Percentiles rank a stretch among this genome's conserved stretches.
These are phyloP conservation scores for Oceanites oceanicus DNA, from an alignment of 2,113 vertebrate species.

Conservation along the genomic window DNA sequence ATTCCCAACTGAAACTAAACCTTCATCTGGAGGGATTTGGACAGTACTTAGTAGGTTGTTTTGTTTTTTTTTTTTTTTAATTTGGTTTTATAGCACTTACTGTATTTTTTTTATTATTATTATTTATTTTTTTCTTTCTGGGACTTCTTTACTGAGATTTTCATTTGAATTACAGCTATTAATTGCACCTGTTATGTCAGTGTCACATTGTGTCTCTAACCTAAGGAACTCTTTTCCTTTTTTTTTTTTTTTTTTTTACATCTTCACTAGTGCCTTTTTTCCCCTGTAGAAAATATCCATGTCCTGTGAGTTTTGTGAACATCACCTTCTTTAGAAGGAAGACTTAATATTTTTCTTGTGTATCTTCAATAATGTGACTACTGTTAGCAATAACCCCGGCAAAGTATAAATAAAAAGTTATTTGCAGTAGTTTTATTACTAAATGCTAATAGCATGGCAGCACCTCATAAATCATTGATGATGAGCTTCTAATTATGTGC, in stretches of 20 bases:
- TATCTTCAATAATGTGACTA: not conserved
- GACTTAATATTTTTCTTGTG: not conserved
- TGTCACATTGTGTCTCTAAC: not conserved
- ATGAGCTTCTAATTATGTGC: slow-evolving; percentile 47
- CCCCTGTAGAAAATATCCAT: not conserved
- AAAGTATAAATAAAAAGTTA: not conserved
- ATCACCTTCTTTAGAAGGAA: not conserved
- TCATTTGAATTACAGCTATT: not conserved
- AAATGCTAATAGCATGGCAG: slow-evolving; percentile 10
- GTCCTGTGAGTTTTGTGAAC: not conserved
- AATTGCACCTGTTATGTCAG: not conserved
- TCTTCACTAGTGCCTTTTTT: not conserved
- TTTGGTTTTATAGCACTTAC: not conserved
- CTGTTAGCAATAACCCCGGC: not conserved
- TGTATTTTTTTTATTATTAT: not conserved
- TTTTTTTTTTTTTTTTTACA: not conserved
- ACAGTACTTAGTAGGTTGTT: not conserved
- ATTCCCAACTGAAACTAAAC: not conserved
- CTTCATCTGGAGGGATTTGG: not conserved
- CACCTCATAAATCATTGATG: slow-evolving; percentile 41
- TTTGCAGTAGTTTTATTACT: slow-evolving; percentile 18
- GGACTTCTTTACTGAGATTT: not conserved
- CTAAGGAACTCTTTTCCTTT: not conserved
- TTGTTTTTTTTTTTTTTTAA: too few species aligned
- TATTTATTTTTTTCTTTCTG: not conserved